These are phyloP conservation scores for Achatina immaculata DNA, from an alignment of 1,140 invertebrate species.

Conservation along the genomic window DNA sequence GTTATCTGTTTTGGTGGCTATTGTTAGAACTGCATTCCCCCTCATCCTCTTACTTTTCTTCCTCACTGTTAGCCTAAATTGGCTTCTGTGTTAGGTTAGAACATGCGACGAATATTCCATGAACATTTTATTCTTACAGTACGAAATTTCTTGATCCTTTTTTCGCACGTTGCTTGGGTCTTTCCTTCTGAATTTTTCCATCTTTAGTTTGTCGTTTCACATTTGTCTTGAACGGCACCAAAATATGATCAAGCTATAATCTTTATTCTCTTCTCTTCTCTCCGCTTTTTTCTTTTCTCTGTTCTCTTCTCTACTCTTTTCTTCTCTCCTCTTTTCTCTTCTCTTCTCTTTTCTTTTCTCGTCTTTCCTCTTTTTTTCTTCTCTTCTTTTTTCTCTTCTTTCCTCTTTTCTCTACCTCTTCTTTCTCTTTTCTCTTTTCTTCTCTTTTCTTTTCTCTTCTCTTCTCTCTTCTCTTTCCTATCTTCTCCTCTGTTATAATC, in stretches of 20 bases:
- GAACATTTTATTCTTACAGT: no score
- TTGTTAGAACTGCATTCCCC: not conserved
- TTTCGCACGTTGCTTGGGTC: no score
- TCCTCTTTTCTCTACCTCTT: not conserved
- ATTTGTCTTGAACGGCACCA: not conserved
- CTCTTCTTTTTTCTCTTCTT: not conserved
- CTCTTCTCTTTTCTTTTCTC: not conserved
- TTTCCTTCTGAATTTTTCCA: no score
- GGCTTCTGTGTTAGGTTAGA: no score
- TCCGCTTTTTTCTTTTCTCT: not conserved
- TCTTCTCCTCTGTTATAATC: not conserved
- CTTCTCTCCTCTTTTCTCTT: not conserved
- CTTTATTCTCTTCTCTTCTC: not conserved
- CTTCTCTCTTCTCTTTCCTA: not conserved
- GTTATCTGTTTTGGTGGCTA: no score
- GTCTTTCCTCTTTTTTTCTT: not conserved
- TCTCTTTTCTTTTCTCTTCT: not conserved
- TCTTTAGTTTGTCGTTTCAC: no score
- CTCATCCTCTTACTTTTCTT: not conserved
- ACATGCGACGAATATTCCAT: no score
- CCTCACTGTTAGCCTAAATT: no score
- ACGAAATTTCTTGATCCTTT: no score
- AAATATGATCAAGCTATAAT: not conserved
- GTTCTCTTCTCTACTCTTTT: not conserved
- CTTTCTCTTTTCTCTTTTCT: not conserved